These are phyloP conservation scores for Saccopteryx leptura DNA, from an alignment of 2,113 vertebrate genomes.

Conservation along the genomic window DNA sequence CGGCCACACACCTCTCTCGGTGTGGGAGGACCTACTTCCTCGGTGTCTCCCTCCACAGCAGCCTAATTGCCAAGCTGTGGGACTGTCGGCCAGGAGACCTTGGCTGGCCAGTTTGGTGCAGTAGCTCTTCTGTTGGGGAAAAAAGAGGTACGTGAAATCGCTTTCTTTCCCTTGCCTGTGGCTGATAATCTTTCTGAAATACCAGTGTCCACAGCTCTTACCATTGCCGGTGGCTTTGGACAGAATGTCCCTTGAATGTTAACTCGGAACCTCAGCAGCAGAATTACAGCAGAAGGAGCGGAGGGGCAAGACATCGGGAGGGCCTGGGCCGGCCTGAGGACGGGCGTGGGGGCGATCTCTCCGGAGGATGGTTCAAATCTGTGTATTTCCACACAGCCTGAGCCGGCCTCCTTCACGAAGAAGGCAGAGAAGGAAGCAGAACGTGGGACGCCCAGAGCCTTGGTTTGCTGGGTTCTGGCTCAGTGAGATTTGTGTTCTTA, in stretches of 20 bases:
- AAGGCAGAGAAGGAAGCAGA: not conserved
- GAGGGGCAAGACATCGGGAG: not conserved
- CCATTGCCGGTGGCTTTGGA: not conserved
- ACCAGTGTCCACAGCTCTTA: not conserved
- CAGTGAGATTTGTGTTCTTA: not conserved
- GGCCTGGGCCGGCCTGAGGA: not conserved
- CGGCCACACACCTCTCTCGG: rapidly evolving
- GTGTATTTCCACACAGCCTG: not conserved
- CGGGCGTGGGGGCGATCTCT: rapidly evolving
- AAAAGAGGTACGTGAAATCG: not conserved
- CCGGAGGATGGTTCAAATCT: not conserved
- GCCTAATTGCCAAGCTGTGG: not conserved
- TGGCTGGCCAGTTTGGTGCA: not conserved
- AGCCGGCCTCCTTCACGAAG: not conserved
- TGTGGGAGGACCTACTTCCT: not conserved
- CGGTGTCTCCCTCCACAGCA: not conserved
- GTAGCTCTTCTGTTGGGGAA: not conserved
- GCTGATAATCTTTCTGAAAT: not conserved
- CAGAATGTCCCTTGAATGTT: not conserved
- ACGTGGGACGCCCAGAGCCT: not conserved
- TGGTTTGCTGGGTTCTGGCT: not conserved
- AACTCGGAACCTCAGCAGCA: not conserved
- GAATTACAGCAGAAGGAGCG: not conserved
- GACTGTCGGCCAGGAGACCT: not conserved
- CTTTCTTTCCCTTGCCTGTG: not conserved